Evolutionary conservation across 2,113 vertebrate species (phyloP), one percentile per base, ranked within the genome.

Genomic region (Craseonycteris thonglongyai): DNA sequence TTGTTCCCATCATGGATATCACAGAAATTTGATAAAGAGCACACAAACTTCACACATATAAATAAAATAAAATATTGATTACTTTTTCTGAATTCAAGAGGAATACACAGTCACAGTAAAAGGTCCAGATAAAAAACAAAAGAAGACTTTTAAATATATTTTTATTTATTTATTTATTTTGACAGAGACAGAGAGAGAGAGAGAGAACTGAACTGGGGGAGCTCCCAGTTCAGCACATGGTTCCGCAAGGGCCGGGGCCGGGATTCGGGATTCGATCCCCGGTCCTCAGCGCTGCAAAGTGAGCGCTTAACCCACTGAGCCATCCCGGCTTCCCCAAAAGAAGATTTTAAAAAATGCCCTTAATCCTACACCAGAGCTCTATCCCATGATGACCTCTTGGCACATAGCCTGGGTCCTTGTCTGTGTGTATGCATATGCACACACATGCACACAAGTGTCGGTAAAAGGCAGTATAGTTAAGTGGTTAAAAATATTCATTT

Each of bases 71-170:
- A 83, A 47, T 35, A 71, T 45, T 66, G 24, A 45, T 79, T 78
- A 82, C 3, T 49, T 94, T 94, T 87, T 78, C 65, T 93, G 79
- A 90, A 92, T 87, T 83, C 28, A 80, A 93, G 56, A 69, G 49
- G 38, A 93, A 83, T 61, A 88, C 8, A 24, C 24, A 66, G 14
- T 91, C 47, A 94, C 79, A 74, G 51, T 69, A 83, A 90, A 65
- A 97, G 92, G 40, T 80, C n/a, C 22, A 90, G 45, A 69, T 47
- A 90, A 93, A 26, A 35, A 94, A n/a, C 5, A 94, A 96, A 92
- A 79, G 78, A 91, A 93, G 22, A 74, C 85, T 8, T 7, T 79
- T 18, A 88, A 90, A 93, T n/a, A n/a, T n/a, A n/a, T n/a, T n/a
- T n/a, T n/a, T n/a, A n/a, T n/a, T n/a, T n/a, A n/a, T n/a, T n/a